Percentiles rank a stretch among this genome's conserved stretches.
Conservation (phyloP, 2,888 invertebrate species). For the Dioctria rufipes region DNA sequence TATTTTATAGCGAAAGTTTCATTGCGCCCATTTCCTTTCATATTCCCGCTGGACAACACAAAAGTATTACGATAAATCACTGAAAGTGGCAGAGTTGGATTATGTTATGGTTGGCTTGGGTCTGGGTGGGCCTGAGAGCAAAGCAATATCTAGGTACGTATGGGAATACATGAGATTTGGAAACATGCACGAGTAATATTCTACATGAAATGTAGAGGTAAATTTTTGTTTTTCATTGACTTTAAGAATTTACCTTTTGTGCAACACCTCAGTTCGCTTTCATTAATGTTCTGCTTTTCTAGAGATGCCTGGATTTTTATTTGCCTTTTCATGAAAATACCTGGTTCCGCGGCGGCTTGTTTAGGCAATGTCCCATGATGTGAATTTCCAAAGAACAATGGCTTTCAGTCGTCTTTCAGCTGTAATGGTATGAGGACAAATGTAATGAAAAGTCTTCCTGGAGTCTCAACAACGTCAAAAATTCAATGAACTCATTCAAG, state of each 20-base stretch:
- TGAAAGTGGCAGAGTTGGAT: slow-evolving; percentile 22
- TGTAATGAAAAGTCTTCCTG: slow-evolving; percentile 24
- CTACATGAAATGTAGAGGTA: neutral
- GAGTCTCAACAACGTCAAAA: slow-evolving; percentile 2
- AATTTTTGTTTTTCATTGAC: no score
- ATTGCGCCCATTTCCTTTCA: slow-evolving; percentile 4
- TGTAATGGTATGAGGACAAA: slow-evolving; percentile 26
- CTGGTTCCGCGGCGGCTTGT: neutral
- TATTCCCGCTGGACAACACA: slow-evolving; percentile 2
- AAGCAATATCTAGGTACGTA: neutral
- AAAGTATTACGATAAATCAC: slow-evolving; percentile 27
- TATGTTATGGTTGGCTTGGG: slow-evolving; percentile 15
- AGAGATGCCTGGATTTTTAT: slow-evolving; percentile 6
- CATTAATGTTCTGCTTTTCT: neutral
- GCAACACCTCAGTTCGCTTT: no score
- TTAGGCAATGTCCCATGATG: neutral
- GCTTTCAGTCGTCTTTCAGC: neutral
- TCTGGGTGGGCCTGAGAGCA: neutral
- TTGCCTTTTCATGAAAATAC: neutral
- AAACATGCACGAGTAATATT: slow-evolving; percentile 20
- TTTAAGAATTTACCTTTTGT: no score
- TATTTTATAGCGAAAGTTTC: slow-evolving; percentile 35
- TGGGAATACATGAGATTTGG: slow-evolving; percentile 16
- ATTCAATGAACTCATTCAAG: slow-evolving; percentile 26
- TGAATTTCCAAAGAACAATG: slow-evolving; percentile 2